Evolutionary conservation across 2,888 invertebrate genomes (phyloP).

Genomic region (Coelogynopora nodosa): DNA sequence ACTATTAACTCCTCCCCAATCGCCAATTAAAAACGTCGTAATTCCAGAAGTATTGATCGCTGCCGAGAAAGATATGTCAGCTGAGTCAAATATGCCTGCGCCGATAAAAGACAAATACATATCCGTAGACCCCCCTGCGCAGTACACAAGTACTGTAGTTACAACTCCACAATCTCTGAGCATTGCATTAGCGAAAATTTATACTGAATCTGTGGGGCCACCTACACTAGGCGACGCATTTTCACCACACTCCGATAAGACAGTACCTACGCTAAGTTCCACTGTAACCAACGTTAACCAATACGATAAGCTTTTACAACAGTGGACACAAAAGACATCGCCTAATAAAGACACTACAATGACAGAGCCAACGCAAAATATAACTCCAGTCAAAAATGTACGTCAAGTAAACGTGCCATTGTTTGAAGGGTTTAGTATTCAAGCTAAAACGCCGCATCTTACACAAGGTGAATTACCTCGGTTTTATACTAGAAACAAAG

Average conservation of each 20-base stretch:
- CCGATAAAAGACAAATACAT: background rate
- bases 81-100: background rate
- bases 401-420: slow-evolving; percentile 1
- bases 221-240: background rate
- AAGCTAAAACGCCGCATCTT: background rate
- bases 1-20: background rate
- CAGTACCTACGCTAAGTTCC: background rate
- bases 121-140: slow-evolving; percentile 17
- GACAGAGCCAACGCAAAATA: background rate
- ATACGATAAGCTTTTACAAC: background rate
- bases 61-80: background rate
- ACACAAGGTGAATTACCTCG: background rate
- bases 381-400: background rate
- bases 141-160: background rate
- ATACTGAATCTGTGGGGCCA: background rate
- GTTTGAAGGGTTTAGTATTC: slow-evolving; percentile 2
- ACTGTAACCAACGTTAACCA: background rate
- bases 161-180: background rate
- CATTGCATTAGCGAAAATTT: background rate
- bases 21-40: background rate
- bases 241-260: background rate
- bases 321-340: background rate
- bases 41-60: background rate
- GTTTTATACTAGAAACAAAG: background rate
- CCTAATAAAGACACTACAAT: background rate